A percentile compares a stretch with the other conserved stretches of the same genome.
Evolutionary conservation across 2,888 invertebrate genomes (phyloP).

Genomic region (Netelia virgata): DNA sequence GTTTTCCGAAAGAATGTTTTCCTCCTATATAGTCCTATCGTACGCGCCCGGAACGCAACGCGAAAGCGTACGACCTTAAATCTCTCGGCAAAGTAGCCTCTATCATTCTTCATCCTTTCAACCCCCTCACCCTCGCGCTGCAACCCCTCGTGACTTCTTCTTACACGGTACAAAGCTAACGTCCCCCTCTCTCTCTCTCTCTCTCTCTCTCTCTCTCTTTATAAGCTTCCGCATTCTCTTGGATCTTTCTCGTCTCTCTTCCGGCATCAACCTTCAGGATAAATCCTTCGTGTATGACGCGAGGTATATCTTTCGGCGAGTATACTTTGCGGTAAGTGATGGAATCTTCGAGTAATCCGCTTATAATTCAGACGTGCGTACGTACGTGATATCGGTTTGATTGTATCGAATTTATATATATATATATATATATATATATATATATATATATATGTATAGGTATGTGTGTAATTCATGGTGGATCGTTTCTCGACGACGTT

Average conservation of each 20-base stretch:
- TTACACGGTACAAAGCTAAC: not conserved
- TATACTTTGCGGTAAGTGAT: constrained; percentile 6
- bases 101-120: constrained; percentile 46
- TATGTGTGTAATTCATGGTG: not conserved
- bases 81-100: constrained; percentile 42
- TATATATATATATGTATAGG: not conserved
- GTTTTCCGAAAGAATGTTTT: not conserved
- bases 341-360: constrained; percentile 37
- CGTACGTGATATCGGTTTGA: too few relatives aligned
- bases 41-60: not conserved
- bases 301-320: not conserved
- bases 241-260: constrained; percentile 14
- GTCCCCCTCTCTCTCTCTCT: not conserved
- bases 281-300: constrained; percentile 39
- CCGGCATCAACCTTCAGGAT: not conserved
- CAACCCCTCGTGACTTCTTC: not conserved
- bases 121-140: not conserved
- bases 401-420: not conserved
- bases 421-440: not conserved
- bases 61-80: constrained; percentile 38
- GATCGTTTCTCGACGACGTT: constrained; percentile 67
- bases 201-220: not conserved
- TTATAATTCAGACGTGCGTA: not conserved
- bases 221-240: constrained; percentile 34
- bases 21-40: not conserved